Base-by-base conservation (phyloP, 2,797 vertebrate genomes). In the Eupleurogrammus muticus region DNA sequence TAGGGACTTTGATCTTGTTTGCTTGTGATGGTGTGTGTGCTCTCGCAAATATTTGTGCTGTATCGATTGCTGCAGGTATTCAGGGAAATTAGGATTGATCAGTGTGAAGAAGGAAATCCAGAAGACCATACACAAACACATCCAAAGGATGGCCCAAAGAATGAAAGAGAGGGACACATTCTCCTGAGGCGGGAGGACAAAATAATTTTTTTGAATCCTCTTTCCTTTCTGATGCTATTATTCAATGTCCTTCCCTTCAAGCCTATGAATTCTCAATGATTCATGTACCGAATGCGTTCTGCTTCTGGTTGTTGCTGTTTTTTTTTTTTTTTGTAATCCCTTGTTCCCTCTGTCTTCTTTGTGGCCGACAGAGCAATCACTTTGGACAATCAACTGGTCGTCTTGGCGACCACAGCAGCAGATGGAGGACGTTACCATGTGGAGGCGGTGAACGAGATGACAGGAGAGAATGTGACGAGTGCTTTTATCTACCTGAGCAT, bases 301-400 rank as follows among this genome's bases (percentile, higher is more conserved):
- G 42, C 23, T 62, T 58, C 42, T 2, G 8, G 32, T 60, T 61
- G 9, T 49, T 48, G 11, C 60, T 24, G 9, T 34, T 66, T 14
- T 58, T 24, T 68, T 62, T 34, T 66, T 14, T 58, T 24, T 68
- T 62, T 74, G 42, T 80, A 77, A 85, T 77, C 40, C 66, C 46
- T 38, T 63, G 47, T 63, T 69, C 56, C 75, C 20, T 54, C 38
- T 81, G 47, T 85, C 47, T 73, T 23, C 21, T 82, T 79, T 81
- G 49, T 78, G 56, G 48, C 77, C 70, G 32, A 63, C 92, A 99
- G 97, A 91, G 95, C 96, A 85, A 96, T 97, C 92, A 96, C 96
- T 0, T 82, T 96, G 94, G 96, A 98, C 82, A 99, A 98, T 94
- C 96, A 96, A 38, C 95, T 99, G 1, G 96, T 98, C 79, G 95